phyloP scores from a whole-genome alignment of 2,888 invertebrate species.

The Clitarchus hookeri region DNA sequence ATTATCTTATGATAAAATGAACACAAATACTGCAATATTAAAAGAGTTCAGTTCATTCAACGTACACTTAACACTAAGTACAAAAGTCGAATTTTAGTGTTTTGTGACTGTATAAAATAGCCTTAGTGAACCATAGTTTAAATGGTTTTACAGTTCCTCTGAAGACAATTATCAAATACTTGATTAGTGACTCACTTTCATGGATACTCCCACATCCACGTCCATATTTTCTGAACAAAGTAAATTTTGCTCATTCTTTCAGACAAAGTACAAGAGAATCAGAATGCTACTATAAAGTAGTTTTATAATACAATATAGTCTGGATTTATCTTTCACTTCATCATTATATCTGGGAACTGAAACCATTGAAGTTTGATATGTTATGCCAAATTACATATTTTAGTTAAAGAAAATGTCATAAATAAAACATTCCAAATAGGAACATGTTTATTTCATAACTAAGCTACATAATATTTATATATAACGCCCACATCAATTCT shows the following conservation, averaged over 20 bases:
- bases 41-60: slow-evolving; percentile 33
- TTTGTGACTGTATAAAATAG: slow-evolving; percentile 9
- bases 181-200: not conserved
- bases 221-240: not conserved
- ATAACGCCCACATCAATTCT: not conserved
- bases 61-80: slow-evolving; percentile 36
- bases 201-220: not conserved
- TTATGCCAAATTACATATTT: slow-evolving; percentile 4
- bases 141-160: slow-evolving; percentile 14
- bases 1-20: slow-evolving; percentile 22
- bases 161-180: slow-evolving; percentile 7
- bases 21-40: not conserved
- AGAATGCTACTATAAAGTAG: not conserved
- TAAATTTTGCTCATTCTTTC: not conserved
- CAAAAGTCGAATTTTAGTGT: slow-evolving; percentile 31
- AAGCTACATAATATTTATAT: slow-evolving; percentile 1
- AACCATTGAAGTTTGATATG: not conserved
- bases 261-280: not conserved
- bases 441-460: not conserved
- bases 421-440: not conserved
- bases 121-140: not conserved
- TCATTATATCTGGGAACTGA: not conserved
- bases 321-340: not conserved
- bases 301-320: not conserved
- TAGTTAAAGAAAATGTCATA: not conserved